Conservation (phyloP, 2,888 invertebrate genomes). For the Siphlonurus alternatus region DNA sequence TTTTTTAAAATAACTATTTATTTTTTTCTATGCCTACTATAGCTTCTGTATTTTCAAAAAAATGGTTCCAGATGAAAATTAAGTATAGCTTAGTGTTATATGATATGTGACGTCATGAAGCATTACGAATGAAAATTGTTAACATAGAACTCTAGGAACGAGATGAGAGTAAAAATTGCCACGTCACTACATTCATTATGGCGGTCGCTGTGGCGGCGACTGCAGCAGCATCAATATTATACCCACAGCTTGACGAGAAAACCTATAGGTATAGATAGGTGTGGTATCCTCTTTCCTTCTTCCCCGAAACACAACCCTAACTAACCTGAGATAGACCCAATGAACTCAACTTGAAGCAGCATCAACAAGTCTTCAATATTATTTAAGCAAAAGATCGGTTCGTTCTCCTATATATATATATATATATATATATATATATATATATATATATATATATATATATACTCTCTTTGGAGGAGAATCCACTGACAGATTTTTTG, state of each 20-base stretch:
- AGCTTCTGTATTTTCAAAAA: no score
- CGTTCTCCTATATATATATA: no score
- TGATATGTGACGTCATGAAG: not conserved
- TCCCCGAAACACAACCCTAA: not conserved
- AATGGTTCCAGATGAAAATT: no score
- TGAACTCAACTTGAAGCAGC: no score
- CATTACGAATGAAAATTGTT: not conserved
- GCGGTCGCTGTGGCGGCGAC: not conserved
- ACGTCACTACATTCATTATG: constrained; percentile 2
- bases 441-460: not conserved
- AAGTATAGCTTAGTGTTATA: no score
- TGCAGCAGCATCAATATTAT: no score
- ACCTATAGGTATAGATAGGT: not conserved
- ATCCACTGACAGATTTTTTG: not conserved
- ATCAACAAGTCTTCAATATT: no score
- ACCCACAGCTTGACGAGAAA: not conserved
- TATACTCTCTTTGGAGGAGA: not conserved
- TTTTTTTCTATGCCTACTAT: no score
- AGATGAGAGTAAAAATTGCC: no score
- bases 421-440: not conserved
- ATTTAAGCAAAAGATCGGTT: no score
- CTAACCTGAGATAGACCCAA: not conserved
- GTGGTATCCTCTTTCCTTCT: not conserved
- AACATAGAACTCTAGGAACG: not conserved
- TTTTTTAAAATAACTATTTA: no score